phyloP scores from a whole-genome alignment of 2,113 vertebrate genomes.

The Brachypteracias leptosomus region DNA sequence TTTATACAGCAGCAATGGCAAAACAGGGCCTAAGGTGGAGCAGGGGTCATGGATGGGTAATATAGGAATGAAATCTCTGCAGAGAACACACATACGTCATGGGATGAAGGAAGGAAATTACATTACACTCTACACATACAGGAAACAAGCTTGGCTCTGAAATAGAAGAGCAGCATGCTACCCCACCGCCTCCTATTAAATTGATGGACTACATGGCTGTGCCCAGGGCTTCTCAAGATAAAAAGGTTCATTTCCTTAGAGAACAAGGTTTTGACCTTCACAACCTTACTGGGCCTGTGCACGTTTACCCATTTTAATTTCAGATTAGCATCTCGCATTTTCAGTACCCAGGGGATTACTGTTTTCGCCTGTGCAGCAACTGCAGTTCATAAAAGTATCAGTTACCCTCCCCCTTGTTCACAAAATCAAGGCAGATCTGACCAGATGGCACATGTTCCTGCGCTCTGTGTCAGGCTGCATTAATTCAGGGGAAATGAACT shows the following conservation, averaged over 20 bases:
- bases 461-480: conserved; percentile 53
- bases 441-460: conserved; percentile 60
- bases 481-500: conserved; percentile 62
- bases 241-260: conserved; percentile 41
- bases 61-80: neutral
- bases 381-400: conserved; percentile 52
- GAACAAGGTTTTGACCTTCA: conserved; percentile 40
- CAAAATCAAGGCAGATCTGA: conserved; percentile 63
- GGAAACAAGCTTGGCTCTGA: neutral
- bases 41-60: neutral
- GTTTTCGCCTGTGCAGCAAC: conserved; percentile 15
- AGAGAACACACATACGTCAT: neutral
- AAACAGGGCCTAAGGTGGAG: neutral
- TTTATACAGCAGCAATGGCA: neutral
- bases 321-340: conserved; percentile 50
- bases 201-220: neutral
- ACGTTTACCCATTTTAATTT: conserved; percentile 53
- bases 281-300: neutral
- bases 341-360: conserved; percentile 8
- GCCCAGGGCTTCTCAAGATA: conserved; percentile 12
- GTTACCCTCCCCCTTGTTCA: conserved; percentile 62
- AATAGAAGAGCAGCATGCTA: neutral
- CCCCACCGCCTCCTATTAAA: neutral
- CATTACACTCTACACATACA: neutral
- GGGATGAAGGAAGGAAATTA: neutral